Percentiles rank a stretch among this genome's conserved stretches.
phyloP scores from a whole-genome alignment of 2,797 vertebrate genomes.

The Eremophila alpestris region DNA sequence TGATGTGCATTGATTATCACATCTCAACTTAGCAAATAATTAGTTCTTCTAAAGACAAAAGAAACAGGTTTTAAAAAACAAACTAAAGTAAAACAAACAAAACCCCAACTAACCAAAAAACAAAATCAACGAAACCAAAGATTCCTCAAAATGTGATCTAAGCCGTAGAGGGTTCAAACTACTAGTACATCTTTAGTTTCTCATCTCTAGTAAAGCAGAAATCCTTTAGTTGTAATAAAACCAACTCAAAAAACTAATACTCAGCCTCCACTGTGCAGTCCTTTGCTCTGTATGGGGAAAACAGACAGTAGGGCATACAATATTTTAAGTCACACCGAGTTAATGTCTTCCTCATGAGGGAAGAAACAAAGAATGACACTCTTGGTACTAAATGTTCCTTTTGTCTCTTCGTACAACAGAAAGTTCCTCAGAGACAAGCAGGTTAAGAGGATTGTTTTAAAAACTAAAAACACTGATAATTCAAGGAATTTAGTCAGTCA shows the following conservation, averaged over 20 bases:
- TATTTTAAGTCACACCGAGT: not conserved
- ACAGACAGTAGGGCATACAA: not conserved
- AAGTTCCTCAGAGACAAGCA: not conserved
- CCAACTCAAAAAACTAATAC: not conserved
- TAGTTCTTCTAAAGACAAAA: not conserved
- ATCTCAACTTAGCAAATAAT: not conserved
- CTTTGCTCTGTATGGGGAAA: not conserved
- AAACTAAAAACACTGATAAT: not conserved
- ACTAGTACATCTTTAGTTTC: not conserved
- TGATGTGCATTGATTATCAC: not conserved
- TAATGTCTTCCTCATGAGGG: not conserved
- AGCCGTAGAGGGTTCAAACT: not conserved
- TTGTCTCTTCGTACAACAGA: not conserved
- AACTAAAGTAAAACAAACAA: not conserved
- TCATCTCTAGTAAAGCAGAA: not conserved
- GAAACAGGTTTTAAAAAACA: accelerated
- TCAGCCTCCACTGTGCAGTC: not conserved
- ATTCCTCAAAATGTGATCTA: not conserved
- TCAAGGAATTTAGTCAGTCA: not conserved
- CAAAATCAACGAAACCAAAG: not conserved
- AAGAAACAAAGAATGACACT: not conserved
- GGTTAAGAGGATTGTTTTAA: not conserved
- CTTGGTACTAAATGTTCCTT: not conserved
- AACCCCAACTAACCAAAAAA: not conserved
- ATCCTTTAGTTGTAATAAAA: not conserved